These are phyloP conservation scores for Platycheirus rosarum DNA, from an alignment of 2,888 invertebrate species.

Conservation along the genomic window DNA sequence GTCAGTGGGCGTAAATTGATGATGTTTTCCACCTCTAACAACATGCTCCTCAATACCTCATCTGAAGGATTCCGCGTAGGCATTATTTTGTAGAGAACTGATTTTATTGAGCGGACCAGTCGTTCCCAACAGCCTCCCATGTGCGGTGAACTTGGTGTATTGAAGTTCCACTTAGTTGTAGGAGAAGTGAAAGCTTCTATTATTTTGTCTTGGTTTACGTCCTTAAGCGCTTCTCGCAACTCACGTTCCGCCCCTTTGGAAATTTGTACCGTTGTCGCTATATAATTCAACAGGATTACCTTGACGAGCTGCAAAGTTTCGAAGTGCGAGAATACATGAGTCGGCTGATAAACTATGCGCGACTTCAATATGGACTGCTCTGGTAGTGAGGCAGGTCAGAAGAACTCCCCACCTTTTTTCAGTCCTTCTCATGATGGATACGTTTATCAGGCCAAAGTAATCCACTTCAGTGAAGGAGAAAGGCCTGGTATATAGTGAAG, in stretches of 20 bases:
- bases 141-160: constrained; percentile 70
- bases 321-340: constrained; percentile 59
- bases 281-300: not conserved
- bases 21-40: constrained; percentile 47
- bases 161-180: constrained; percentile 72
- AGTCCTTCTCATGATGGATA: too few species aligned
- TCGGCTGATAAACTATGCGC: constrained; percentile 24
- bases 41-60: constrained; percentile 57
- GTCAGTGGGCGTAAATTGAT: constrained; percentile 68
- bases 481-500: constrained; percentile 28
- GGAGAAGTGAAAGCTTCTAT: not conserved
- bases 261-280: constrained; percentile 70
- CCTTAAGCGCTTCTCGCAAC: constrained; percentile 34
- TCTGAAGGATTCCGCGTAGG: constrained; percentile 65
- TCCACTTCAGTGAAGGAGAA: constrained; percentile 42
- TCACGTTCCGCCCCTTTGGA: constrained; percentile 56
- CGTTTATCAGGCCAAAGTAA: constrained; percentile 59
- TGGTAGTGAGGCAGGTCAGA: constrained; percentile 59
- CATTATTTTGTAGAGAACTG: constrained; percentile 46
- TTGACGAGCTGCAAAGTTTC: constrained; percentile 55
- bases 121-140: constrained; percentile 70
- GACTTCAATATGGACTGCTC: too few species aligned
- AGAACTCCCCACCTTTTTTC: constrained; percentile 41
- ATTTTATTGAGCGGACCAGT: constrained; percentile 54
- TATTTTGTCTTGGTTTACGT: not conserved